Percentiles rank a stretch among this genome's conserved stretches.
phyloP scores from a whole-genome alignment of 2,113 vertebrate species.

The Hystrix cristata region DNA sequence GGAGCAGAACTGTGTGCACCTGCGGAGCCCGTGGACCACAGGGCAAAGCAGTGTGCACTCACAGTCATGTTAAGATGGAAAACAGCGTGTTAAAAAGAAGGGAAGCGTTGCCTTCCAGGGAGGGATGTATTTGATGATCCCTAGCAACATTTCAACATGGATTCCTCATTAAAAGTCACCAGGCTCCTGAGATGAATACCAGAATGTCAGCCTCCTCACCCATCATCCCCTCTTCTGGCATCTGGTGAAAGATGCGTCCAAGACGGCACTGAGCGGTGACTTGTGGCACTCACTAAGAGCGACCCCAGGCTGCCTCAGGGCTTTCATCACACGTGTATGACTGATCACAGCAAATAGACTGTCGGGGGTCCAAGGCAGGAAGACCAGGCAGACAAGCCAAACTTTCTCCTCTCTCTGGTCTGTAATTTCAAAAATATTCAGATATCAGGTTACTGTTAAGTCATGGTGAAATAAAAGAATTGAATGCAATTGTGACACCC shows the following conservation, averaged over 20 bases:
- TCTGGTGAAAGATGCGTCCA: background rate
- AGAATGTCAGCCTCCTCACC: background rate
- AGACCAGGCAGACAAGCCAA: background rate
- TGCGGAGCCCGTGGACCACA: too few relatives aligned
- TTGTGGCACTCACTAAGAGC: background rate
- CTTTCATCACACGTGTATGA: background rate
- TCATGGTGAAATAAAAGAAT: slow-evolving; percentile 72
- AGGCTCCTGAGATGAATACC: background rate
- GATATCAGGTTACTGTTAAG: slow-evolving; percentile 72
- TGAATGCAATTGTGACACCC: slow-evolving; percentile 76
- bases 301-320: too few relatives aligned
- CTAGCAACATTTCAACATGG: too few relatives aligned
- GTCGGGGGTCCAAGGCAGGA: background rate
- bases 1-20: background rate
- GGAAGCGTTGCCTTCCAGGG: too few relatives aligned
- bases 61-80: background rate
- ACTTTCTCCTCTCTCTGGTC: slow-evolving; percentile 47
- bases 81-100: background rate
- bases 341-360: background rate
- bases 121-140: background rate
- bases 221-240: background rate
- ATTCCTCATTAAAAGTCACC: background rate
- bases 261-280: background rate
- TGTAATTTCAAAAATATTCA: slow-evolving; percentile 69
- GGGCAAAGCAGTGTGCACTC: accelerated